Evolutionary conservation across 1,140 invertebrate genomes (phyloP), one percentile per base, ranked within the genome.

Genomic region (Thaumatotibia leucotreta): DNA sequence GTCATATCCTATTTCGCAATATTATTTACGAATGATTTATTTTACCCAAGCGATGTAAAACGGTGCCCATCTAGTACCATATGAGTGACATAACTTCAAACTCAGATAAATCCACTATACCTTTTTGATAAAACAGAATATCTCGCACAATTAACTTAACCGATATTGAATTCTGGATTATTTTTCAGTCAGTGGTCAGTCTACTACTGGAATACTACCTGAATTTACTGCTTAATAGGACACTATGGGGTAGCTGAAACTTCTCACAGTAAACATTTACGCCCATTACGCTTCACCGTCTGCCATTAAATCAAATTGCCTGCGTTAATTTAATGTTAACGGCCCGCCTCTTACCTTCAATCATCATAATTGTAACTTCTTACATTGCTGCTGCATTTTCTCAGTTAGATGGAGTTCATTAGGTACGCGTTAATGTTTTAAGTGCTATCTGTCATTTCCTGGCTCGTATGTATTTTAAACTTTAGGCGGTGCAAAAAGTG

Each of bases 281-380:
- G 69, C 61, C 68, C 64, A 73, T 77, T 71, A 71, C 50, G 62
- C 61, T 45, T 61, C 58, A 49, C 62, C 61, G 61, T 5, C 45
- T 50, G 68, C 71, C 73, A 77, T 83, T 80, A 79, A 76, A 79
- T 76, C 69, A 65, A 77, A 80, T 79, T 77, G 69, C 72, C 35
- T 50, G 65, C 68, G 73, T 76, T 80, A 78, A 78, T 80, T 72
- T 63, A 70, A 66, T 69, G 35, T 70, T 70, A 77, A 73, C 70
- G 64, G 65, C 35, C 61, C 45, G 65, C 73, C 70, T 72, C 67
- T 65, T 39, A 69, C 71, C 72, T 66, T 69, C 70, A 75, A 68
- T 73, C 71, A 65, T 76, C 68, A 73, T 72, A 73, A 69, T 70
- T 69, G 70, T 63, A 72, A 77, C 75, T 78, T 76, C 72, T 72